Conservation (phyloP, 2,888 invertebrate species). For the Cylindroiulus punctatus region DNA sequence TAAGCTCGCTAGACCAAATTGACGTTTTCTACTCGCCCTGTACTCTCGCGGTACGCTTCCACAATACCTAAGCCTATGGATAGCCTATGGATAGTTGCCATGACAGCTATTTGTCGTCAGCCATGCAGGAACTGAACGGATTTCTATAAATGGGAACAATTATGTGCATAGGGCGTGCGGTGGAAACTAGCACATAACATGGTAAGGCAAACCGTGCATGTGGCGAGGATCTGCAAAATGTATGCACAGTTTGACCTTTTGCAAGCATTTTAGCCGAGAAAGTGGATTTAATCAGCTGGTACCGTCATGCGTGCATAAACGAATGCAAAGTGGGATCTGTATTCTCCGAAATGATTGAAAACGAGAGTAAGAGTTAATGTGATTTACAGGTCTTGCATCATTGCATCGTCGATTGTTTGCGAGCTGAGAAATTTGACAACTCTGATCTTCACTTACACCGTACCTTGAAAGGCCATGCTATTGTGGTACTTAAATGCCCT, state of each 20-base stretch:
- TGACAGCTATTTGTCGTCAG: slow-evolving; percentile 35
- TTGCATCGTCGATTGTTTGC: neutral
- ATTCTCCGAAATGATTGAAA: neutral
- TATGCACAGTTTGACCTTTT: slow-evolving; percentile 1
- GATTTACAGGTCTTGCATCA: neutral
- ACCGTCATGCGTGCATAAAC: neutral
- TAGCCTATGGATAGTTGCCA: slow-evolving; percentile 29
- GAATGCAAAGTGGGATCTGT: neutral
- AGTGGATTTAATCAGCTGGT: neutral
- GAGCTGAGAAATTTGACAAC: neutral
- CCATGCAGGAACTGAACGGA: slow-evolving; percentile 45
- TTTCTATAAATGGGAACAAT: slow-evolving; percentile 38
- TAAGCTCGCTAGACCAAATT: neutral
- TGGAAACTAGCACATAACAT: neutral
- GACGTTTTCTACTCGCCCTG: slow-evolving; percentile 21
- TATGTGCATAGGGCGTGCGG: neutral
- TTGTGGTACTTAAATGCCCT: too few relatives aligned
- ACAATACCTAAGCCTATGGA: neutral
- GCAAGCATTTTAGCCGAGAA: neutral
- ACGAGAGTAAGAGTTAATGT: neutral
- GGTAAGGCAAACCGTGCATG: neutral
- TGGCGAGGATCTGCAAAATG: neutral
- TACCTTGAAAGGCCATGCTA: neutral
- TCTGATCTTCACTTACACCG: too few relatives aligned
- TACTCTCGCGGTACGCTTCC: neutral